Evolutionary conservation across 1,140 invertebrate species (phyloP), one percentile per base, ranked within the genome.

Genomic region (Eurosta solidaginis): DNA sequence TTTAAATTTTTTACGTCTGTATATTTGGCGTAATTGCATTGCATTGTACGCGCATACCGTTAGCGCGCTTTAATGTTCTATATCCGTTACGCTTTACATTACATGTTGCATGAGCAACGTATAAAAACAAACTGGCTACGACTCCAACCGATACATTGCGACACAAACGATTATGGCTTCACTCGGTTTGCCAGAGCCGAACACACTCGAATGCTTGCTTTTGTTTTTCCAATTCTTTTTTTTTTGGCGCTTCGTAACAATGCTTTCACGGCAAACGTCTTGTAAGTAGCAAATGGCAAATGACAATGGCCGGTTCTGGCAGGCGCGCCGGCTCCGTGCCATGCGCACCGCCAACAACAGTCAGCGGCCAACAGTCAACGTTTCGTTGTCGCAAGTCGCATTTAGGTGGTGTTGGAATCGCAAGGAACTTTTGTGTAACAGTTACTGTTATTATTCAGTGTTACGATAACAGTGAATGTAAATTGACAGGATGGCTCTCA

Each of bases 51-150:
- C 59, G 59, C 14, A 3, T 3, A 3, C n/a, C 50, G 50, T 54
- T 25, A 25, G 22, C 6, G 20, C 20, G 20, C 47, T 14, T 49
- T 49, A 17, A 5, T 22, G 49, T 22, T 29, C 33, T 36, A 14
- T 20, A 33, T 68, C 33, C 59, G 59, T 40, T 29, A 40, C 59
- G 40, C 9, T 33, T 29, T 40, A 33, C 33, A 27, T 68, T 17
- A 85, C 84, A 84, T 85, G 83, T 85, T 85, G 81, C 82, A 83
- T 85, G 83, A 82, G 82, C 83, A 83, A 81, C 81, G 83, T 84
- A 79, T 85, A 82, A 85, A 85, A 85, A 81, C 84, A 85, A 85
- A 85, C 82, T 85, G 81, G 85, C 78, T 79, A 59, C 44, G 74
- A 50, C 74, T 29, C 74, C 44, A 27, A 54, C 59, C 10, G 59